Evolutionary conservation across 2,797 vertebrate genomes (phyloP).

Genomic region (Pseudocheirus occidentalis): DNA sequence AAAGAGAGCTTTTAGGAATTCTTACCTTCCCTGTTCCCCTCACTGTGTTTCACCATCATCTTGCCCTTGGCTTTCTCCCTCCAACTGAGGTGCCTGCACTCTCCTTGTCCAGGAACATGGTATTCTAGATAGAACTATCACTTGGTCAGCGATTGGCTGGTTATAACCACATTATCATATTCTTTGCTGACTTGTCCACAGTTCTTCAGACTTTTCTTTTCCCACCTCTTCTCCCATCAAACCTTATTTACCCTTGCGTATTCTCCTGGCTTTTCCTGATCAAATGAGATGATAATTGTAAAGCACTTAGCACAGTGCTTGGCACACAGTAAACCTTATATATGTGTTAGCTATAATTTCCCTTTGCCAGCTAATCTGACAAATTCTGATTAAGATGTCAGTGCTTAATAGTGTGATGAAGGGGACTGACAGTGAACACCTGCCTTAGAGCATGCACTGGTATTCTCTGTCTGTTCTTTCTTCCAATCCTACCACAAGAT

Average conservation of each 20-base stretch:
- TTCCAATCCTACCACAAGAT: not conserved
- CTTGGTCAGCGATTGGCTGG: not conserved
- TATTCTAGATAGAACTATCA: not conserved
- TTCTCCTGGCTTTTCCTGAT: not conserved
- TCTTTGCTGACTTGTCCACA: not conserved
- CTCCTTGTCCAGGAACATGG: not conserved
- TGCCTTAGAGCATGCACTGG: not conserved
- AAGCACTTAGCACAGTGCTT: not conserved
- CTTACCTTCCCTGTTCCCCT: not conserved
- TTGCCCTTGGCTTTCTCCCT: not conserved
- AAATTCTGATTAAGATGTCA: not conserved
- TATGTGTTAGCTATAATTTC: not conserved
- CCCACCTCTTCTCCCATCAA: not conserved
- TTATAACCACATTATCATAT: not conserved
- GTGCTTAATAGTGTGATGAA: not conserved
- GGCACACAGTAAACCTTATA: not conserved
- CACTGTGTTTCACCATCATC: not conserved
- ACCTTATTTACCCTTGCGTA: not conserved
- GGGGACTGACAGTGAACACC: not conserved
- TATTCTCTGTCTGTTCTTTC: not conserved
- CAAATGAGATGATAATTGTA: not conserved
- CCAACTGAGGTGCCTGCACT: not conserved
- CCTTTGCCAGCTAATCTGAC: not conserved
- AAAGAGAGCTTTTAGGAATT: not conserved
- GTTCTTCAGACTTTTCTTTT: not conserved